Conservation (phyloP, 2,113 vertebrate genomes). For the Chionis minor region DNA sequence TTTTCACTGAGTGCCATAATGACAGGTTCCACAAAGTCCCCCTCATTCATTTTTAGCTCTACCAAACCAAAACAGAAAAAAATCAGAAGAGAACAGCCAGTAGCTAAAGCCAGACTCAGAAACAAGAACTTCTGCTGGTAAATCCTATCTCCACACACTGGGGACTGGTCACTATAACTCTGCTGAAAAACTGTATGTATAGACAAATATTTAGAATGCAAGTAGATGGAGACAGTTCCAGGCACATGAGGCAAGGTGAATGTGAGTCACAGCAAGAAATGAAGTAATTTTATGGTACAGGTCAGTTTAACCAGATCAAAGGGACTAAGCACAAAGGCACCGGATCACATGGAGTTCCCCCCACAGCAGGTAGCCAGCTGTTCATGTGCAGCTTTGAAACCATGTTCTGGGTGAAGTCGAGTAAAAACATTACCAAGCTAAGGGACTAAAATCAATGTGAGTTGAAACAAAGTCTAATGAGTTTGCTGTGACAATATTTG, state of each 20-base stretch:
- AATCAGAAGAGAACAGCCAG: background rate
- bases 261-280: background rate
- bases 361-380: background rate
- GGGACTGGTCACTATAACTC: background rate
- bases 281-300: background rate
- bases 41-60: conserved; percentile 33
- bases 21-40: background rate
- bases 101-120: background rate
- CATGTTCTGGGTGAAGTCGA: background rate
- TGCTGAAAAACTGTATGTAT: background rate
- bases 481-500: background rate
- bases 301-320: conserved; percentile 27
- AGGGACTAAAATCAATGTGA: background rate
- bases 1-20: conserved; percentile 37
- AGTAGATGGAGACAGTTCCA: background rate
- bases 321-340: background rate
- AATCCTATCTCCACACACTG: background rate
- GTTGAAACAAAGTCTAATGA: background rate
- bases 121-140: background rate
- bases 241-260: background rate
- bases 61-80: background rate
- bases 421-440: background rate
- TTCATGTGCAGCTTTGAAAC: background rate
- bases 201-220: background rate
- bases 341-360: background rate